Evolutionary conservation across 2,113 vertebrate species (phyloP).

Genomic region (Nothoprocta perdicaria): DNA sequence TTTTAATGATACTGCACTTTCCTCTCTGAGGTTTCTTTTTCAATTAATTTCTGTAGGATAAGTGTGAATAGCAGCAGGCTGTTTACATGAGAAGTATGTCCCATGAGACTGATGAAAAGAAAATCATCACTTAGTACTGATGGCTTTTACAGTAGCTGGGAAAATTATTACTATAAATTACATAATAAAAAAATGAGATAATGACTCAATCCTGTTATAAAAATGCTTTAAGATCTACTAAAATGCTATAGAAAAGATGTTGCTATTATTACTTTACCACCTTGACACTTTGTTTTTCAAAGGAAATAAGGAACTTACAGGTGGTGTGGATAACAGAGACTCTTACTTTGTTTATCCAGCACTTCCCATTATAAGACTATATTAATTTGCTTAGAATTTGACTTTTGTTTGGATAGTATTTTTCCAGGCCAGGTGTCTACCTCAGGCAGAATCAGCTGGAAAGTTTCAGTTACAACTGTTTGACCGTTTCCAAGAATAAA

Average conservation of each 20-base stretch:
- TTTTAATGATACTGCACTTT: slow-evolving; percentile 46
- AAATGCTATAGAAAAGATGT: neutral
- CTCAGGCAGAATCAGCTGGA: slow-evolving; percentile 8
- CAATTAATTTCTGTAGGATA: slow-evolving; percentile 39
- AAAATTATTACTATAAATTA: slow-evolving; percentile 51
- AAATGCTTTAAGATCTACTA: slow-evolving; percentile 26
- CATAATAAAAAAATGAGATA: slow-evolving; percentile 28
- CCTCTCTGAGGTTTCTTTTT: slow-evolving; percentile 42
- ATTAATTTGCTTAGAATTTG: neutral
- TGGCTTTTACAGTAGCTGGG: slow-evolving; percentile 33
- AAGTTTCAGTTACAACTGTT: neutral
- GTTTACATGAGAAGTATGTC: slow-evolving; percentile 51
- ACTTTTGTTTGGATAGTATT: slow-evolving; percentile 2
- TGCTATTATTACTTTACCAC: slow-evolving; percentile 1
- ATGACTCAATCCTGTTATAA: slow-evolving; percentile 29
- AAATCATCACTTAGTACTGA: slow-evolving; percentile 43
- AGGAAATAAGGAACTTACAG: neutral
- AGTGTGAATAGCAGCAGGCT: slow-evolving; percentile 40
- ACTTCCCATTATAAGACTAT: neutral
- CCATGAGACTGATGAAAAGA: slow-evolving; percentile 43
- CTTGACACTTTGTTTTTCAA: neutral
- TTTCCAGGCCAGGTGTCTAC: slow-evolving; percentile 23
- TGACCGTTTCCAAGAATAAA: neutral
- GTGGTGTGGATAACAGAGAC: neutral
- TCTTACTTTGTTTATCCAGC: slow-evolving; percentile 11